These are phyloP conservation scores for Brassicogethes aeneus DNA, from an alignment of 2,888 invertebrate genomes.

Conservation along the genomic window DNA sequence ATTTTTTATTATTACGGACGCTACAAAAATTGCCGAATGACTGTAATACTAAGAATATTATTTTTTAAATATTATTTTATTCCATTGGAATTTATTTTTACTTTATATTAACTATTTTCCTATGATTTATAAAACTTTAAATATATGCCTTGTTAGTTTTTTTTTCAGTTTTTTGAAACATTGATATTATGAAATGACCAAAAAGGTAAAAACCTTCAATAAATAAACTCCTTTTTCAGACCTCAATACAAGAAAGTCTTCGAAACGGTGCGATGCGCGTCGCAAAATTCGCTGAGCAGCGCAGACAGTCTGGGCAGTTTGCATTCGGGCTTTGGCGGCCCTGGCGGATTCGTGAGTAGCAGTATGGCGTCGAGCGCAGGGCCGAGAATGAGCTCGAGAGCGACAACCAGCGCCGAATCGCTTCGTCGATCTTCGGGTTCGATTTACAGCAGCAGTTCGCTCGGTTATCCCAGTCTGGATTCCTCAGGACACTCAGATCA, in stretches of 20 bases:
- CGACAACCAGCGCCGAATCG: conserved; percentile 18
- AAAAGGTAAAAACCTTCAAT: too few species aligned
- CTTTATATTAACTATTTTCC: too few species aligned
- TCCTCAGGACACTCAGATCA: conserved; percentile 49
- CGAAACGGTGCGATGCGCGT: conserved; percentile 81
- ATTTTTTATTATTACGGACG: too few species aligned
- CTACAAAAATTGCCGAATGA: too few species aligned
- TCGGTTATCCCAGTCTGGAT: conserved; percentile 46
- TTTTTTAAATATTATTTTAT: too few species aligned
- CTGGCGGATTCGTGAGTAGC: conserved; percentile 31
- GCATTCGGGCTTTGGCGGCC: conserved; percentile 30
- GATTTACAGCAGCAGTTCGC: conserved; percentile 42
- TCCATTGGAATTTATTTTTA: too few species aligned
- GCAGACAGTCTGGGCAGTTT: conserved; percentile 44
- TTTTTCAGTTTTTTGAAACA: too few species aligned
- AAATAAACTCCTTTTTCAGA: conserved; percentile 46
- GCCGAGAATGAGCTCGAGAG: conserved; percentile 46
- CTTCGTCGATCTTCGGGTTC: conserved; percentile 44
- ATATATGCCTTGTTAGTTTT: too few species aligned
- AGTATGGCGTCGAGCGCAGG: conserved; percentile 39
- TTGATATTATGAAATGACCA: too few species aligned
- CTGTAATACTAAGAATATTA: too few species aligned
- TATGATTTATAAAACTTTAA: too few species aligned
- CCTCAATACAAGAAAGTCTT: conserved; percentile 82
- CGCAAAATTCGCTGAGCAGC: conserved; percentile 44